phyloP scores from a whole-genome alignment of 2,888 invertebrate species.

The Drosophila borealis region DNA sequence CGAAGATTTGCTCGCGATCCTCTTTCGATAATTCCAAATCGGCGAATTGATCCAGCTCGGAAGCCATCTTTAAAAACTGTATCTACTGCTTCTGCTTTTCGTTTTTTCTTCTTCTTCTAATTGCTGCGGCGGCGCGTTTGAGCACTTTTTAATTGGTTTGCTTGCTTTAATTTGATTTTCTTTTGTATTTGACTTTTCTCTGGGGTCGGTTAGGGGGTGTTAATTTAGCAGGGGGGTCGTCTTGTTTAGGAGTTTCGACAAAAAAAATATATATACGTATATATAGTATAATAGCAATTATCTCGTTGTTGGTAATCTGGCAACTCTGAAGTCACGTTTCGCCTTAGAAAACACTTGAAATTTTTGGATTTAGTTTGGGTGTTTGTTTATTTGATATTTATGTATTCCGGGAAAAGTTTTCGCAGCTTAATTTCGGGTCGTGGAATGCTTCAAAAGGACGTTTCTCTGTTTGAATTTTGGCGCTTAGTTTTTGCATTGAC shows the following conservation, averaged over 20 bases:
- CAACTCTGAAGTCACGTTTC: conserved; percentile 24
- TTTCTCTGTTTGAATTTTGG: conserved; percentile 42
- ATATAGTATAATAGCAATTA: conserved; percentile 13
- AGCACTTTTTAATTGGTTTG: conserved; percentile 12
- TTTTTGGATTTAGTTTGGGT: conserved; percentile 32
- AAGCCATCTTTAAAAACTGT: conserved; percentile 80
- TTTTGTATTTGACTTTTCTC: conserved; percentile 1
- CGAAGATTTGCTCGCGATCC: conserved; percentile 91
- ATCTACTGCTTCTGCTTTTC: conserved; percentile 14
- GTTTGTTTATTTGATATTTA: conserved; percentile 1
- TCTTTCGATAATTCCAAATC: conserved; percentile 89
- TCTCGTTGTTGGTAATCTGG: conserved; percentile 12
- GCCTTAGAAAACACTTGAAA: conserved; percentile 51
- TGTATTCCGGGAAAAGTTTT: conserved; percentile 9
- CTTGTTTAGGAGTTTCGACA: conserved; percentile 23
- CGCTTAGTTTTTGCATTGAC: conserved; percentile 35
- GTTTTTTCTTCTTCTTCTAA: neutral
- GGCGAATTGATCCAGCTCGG: conserved; percentile 88
- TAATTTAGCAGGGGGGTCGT: conserved; percentile 1
- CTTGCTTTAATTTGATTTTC: neutral
- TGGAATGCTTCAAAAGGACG: conserved; percentile 58
- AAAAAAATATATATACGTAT: conserved; percentile 26
- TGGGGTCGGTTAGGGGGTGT: conserved; percentile 5
- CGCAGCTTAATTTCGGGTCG: conserved; percentile 20
- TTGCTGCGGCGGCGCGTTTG: neutral